These are phyloP conservation scores for Typhlichthys subterraneus DNA, from an alignment of 2,797 vertebrate genomes.

Conservation along the genomic window DNA sequence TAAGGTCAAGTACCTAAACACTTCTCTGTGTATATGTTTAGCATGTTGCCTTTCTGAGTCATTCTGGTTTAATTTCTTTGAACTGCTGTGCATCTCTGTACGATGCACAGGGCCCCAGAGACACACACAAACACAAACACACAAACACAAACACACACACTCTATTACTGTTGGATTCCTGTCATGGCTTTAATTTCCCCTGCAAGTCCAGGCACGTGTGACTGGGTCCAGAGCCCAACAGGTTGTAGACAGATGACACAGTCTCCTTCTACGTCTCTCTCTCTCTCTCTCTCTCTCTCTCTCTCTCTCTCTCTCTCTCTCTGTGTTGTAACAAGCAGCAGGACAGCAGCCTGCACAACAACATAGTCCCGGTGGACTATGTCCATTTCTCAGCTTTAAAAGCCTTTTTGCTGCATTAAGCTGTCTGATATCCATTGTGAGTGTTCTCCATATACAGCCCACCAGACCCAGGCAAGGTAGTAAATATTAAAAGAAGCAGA, in stretches of 20 bases:
- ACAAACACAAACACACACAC: background rate
- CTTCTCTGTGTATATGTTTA: background rate
- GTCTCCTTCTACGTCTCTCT: background rate
- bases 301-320: conserved; percentile 42
- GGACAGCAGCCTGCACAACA: conserved; percentile 30
- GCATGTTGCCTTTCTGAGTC: background rate
- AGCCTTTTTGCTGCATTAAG: conserved; percentile 45
- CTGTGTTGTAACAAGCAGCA: conserved; percentile 32
- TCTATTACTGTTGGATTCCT: background rate
- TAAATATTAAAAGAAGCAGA: too few relatives aligned
- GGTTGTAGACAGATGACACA: background rate
- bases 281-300: conserved; percentile 17
- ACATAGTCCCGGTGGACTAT: conserved; percentile 52
- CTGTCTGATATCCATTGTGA: conserved; percentile 41
- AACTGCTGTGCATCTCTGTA: background rate
- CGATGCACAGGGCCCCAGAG: too few relatives aligned
- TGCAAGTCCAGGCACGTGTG: background rate
- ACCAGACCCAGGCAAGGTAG: conserved; percentile 30
- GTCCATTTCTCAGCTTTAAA: conserved; percentile 32
- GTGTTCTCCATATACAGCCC: conserved; percentile 35
- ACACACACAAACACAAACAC: background rate
- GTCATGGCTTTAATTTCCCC: background rate
- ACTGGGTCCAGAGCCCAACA: background rate
- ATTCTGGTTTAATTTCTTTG: background rate
- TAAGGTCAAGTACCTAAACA: too few relatives aligned